Percentiles rank a stretch among this genome's conserved stretches.
Evolutionary conservation across 2,797 vertebrate species (phyloP).

Genomic region (Trematomus bernacchii): DNA sequence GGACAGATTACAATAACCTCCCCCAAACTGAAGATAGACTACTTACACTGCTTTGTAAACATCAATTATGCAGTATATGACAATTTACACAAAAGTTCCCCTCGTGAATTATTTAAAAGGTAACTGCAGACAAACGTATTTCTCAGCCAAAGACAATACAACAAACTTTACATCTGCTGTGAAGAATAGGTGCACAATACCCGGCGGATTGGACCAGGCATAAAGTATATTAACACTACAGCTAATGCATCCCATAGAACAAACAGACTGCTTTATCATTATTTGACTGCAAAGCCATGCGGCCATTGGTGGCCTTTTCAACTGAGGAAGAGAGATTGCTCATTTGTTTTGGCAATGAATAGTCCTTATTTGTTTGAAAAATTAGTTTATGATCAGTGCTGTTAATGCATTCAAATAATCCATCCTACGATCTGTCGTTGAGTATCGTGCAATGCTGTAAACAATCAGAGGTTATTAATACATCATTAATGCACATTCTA

Average conservation of each 20-base stretch:
- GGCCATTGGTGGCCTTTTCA: slow-evolving; percentile 79
- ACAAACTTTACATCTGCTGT: slow-evolving; percentile 76
- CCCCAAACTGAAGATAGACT: slow-evolving; percentile 79
- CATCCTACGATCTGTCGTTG: not conserved
- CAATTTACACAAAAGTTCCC: slow-evolving; percentile 88
- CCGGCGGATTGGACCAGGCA: slow-evolving; percentile 57
- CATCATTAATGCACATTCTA: slow-evolving; percentile 57
- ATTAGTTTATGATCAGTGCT: slow-evolving; percentile 5
- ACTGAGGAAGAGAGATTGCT: slow-evolving; percentile 66
- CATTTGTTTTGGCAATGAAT: slow-evolving; percentile 37
- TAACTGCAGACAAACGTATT: slow-evolving; percentile 80
- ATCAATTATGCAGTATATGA: slow-evolving; percentile 88
- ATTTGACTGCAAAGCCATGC: slow-evolving; percentile 72
- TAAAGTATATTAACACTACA: slow-evolving; percentile 52
- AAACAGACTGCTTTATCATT: slow-evolving; percentile 68
- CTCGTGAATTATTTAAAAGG: slow-evolving; percentile 90
- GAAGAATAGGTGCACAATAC: slow-evolving; percentile 70
- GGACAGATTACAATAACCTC: slow-evolving; percentile 54
- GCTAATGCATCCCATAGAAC: slow-evolving; percentile 69
- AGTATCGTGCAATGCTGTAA: slow-evolving; percentile 36
- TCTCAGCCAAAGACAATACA: slow-evolving; percentile 69
- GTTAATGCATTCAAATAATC: slow-evolving; percentile 14
- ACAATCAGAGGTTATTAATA: slow-evolving; percentile 59
- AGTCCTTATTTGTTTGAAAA: slow-evolving; percentile 49
- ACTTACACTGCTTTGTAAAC: slow-evolving; percentile 86